These are phyloP conservation scores for Salvelinus fontinalis DNA, from an alignment of 2,113 vertebrate genomes.

Conservation along the genomic window DNA sequence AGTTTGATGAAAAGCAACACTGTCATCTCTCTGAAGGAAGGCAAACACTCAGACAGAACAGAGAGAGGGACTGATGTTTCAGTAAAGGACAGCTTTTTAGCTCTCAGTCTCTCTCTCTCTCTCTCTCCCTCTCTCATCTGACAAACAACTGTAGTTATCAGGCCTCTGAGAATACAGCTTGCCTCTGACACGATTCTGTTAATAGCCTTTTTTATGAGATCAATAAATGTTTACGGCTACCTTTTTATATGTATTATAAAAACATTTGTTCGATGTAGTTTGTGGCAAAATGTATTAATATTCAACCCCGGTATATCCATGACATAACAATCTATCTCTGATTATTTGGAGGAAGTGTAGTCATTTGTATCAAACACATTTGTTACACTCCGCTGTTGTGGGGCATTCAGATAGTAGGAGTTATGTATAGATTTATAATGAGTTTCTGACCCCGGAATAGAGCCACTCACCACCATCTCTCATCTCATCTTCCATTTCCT, in stretches of 20 bases:
- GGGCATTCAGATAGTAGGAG: neutral
- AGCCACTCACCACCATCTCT: neutral
- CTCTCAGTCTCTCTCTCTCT: neutral
- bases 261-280: slow-evolving; percentile 33
- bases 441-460: neutral
- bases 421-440: neutral
- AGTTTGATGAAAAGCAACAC: slow-evolving; percentile 66
- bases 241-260: slow-evolving; percentile 33
- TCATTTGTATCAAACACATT: neutral
- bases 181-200: slow-evolving; percentile 49
- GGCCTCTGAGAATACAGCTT: slow-evolving; percentile 39
- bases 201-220: slow-evolving; percentile 47
- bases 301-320: neutral
- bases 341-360: neutral
- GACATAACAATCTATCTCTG: neutral
- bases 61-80: slow-evolving; percentile 60
- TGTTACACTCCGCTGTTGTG: neutral
- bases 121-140: slow-evolving; percentile 22
- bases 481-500: slow-evolving; percentile 17
- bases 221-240: slow-evolving; percentile 43
- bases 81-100: slow-evolving; percentile 52
- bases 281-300: neutral
- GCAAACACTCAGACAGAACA: slow-evolving; percentile 42
- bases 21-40: slow-evolving; percentile 49
- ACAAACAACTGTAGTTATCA: slow-evolving; percentile 50